A percentile compares a stretch with the other conserved stretches of the same genome.
phyloP scores from a whole-genome alignment of 2,113 vertebrate species.

The Actenoides hombroni region DNA sequence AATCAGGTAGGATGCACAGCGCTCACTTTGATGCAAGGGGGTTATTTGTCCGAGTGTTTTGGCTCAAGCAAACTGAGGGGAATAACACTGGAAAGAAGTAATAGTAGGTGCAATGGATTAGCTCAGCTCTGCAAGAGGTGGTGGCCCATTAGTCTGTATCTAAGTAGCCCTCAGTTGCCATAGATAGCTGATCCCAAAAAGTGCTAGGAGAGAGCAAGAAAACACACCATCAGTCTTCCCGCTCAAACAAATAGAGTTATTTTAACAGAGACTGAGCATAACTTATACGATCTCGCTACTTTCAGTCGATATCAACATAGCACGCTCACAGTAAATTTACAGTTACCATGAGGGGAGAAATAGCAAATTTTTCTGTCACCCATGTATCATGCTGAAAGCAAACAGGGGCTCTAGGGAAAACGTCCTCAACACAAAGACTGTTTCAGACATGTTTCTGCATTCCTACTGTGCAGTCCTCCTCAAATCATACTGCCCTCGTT shows the following conservation, averaged over 20 bases:
- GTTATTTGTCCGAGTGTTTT: not conserved
- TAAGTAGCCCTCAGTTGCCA: not conserved
- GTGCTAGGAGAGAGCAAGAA: not conserved
- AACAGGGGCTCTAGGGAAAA: not conserved
- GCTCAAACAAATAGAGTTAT: not conserved
- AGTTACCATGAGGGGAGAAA: not conserved
- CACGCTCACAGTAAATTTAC: not conserved
- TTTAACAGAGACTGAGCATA: not conserved
- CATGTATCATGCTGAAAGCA: not conserved
- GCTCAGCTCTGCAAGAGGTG: not conserved
- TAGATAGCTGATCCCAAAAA: not conserved
- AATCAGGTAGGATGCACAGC: not conserved
- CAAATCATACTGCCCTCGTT: not conserved
- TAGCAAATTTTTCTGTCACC: not conserved
- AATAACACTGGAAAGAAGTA: not conserved
- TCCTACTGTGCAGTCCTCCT: not conserved
- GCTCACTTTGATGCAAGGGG: not conserved
- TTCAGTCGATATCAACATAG: not conserved
- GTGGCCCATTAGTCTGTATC: not conserved
- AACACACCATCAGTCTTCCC: not conserved
- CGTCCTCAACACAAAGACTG: not conserved
- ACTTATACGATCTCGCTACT: not conserved
- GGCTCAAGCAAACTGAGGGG: not conserved
- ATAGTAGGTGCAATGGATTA: not conserved
- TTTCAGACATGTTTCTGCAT: not conserved